Base-by-base conservation (phyloP, 2,113 vertebrate species). In the Pseudopipra pipra region DNA sequence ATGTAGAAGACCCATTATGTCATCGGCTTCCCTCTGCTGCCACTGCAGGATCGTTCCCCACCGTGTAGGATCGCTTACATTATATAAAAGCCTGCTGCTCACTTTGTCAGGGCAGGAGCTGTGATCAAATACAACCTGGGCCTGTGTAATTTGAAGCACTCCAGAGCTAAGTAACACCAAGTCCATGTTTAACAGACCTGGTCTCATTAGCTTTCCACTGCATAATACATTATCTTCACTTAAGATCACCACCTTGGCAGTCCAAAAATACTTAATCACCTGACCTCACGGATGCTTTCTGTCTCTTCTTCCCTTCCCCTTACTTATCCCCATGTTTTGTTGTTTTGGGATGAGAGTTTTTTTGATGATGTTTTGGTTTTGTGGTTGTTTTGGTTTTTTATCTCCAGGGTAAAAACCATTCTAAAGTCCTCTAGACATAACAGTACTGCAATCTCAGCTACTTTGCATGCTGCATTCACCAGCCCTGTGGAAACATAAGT, bases 171-270 rank as follows among this genome's bases (percentile, higher is more conserved):
- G 83, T 87, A 94, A 92, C 89, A 75, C 86, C 86, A 92, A 82
- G 30, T 49, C 58, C 31, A 0, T 80, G 80, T 94, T 95, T 93
- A 95, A 95, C 95, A 86, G 95, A 84, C 31, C 83, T 70, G 73
- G 61, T 86, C 80, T 87, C 90, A 75, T 93, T 94, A 94, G 73
- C 76, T 84, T 93, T 87, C 92, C 61, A 27, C 81, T 94, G 93
- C 89, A 96, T 93, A 94, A 93, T 94, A 43, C 88, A 96, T 94
- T 94, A 87, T 44, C 68, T 49, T 81, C 83, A 72, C 92, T 93
- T 90, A 94, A 90, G 76, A 92, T 90, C 77, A 65, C 41, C 77
- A 87, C 79, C 65, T 87, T 58, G 73, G 46, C 58, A 28, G 25
- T 82, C 46, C 77, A 66, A 72, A 93, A 89, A 75, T 68, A 87